Conservation (phyloP, 2,888 invertebrate genomes). For the Linnaemya tessellans region DNA sequence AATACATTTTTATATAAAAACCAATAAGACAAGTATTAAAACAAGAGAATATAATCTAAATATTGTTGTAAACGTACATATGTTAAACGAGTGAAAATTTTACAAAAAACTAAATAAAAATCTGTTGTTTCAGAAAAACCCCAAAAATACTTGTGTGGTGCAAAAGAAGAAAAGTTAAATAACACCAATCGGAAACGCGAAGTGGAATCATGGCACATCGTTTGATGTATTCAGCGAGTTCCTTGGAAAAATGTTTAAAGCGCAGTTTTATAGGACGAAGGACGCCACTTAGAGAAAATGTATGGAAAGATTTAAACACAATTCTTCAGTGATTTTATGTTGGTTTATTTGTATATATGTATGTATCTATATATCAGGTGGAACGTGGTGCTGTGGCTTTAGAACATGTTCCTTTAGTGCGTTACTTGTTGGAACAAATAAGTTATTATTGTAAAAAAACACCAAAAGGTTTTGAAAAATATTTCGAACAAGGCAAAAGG, state of each 20-base stretch:
- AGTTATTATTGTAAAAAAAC: constrained; percentile 88
- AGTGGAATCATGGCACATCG: constrained; percentile 85
- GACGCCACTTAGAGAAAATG: constrained; percentile 82
- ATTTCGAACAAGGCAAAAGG: constrained; percentile 88
- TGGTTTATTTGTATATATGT: neutral
- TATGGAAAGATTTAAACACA: constrained; percentile 34
- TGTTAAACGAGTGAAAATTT: too few relatives aligned
- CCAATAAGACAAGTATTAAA: too few relatives aligned
- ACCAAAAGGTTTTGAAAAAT: constrained; percentile 97
- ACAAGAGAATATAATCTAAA: too few relatives aligned
- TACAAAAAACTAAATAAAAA: too few relatives aligned
- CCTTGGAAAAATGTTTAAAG: constrained; percentile 84
- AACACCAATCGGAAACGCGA: constrained; percentile 15
- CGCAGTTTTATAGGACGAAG: constrained; percentile 82
- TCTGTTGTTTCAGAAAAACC: too few relatives aligned
- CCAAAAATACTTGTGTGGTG: too few relatives aligned
- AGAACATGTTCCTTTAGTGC: constrained; percentile 76
- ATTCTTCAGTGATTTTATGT: neutral
- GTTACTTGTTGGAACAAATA: constrained; percentile 78
- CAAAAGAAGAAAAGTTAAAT: constrained; percentile 47
- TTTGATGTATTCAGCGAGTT: constrained; percentile 85
- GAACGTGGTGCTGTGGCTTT: constrained; percentile 69
- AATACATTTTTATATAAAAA: too few relatives aligned
- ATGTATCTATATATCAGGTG: constrained; percentile 48
- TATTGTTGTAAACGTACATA: too few relatives aligned